These are phyloP conservation scores for Sebastes minor DNA, from an alignment of 2,797 vertebrate genomes.

Conservation along the genomic window DNA sequence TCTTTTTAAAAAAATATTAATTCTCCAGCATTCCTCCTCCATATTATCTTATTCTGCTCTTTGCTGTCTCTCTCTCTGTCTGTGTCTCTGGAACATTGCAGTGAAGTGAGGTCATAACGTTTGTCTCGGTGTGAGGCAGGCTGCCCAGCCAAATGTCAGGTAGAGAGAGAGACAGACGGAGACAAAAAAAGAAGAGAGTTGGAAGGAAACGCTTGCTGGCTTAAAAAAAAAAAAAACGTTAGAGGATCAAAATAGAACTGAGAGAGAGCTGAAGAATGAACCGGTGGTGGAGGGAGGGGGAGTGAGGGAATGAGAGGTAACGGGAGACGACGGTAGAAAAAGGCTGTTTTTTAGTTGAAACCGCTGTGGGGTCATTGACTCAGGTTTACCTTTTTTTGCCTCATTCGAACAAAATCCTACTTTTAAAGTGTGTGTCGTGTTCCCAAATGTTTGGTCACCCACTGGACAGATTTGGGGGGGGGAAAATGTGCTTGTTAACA, in stretches of 20 bases:
- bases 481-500: not conserved
- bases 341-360: not conserved
- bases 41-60: constrained; percentile 44
- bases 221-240: constrained; percentile 4
- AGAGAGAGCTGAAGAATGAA: constrained; percentile 55
- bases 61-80: constrained; percentile 6
- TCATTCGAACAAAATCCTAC: not conserved
- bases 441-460: not conserved
- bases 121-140: constrained; percentile 64
- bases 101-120: constrained; percentile 73
- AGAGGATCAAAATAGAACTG: constrained; percentile 62
- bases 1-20: not conserved
- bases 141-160: constrained; percentile 70
- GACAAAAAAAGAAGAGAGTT: constrained; percentile 15
- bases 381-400: not conserved
- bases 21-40: constrained; percentile 25
- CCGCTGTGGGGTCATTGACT: not conserved
- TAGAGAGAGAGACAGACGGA: constrained; percentile 25
- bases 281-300: constrained; percentile 12
- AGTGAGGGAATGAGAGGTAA: constrained; percentile 1
- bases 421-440: not conserved
- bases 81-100: constrained; percentile 70
- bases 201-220: constrained; percentile 31
- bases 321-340: not conserved
- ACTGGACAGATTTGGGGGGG: not conserved